Evolutionary conservation across 2,888 invertebrate genomes (phyloP).

Genomic region (Diarsia brunnea): DNA sequence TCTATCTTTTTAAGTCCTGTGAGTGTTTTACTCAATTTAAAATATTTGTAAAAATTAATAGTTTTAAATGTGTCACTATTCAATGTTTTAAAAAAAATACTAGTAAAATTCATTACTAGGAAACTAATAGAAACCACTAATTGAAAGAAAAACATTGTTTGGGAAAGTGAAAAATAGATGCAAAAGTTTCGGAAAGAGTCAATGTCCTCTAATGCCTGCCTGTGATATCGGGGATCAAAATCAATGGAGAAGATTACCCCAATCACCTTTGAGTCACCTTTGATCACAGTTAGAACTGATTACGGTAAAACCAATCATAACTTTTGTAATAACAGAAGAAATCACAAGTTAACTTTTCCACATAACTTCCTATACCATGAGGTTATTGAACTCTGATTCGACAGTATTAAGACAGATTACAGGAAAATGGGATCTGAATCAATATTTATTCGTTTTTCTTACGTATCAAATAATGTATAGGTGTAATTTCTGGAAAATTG

Average conservation of each 20-base stretch:
- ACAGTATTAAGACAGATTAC: not conserved
- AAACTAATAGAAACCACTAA: not conserved
- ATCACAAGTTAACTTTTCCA: conserved; percentile 30
- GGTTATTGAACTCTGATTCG: conserved; percentile 15
- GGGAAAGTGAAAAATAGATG: not conserved
- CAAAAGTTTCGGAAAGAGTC: conserved; percentile 4
- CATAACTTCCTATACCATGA: not conserved
- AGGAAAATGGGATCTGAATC: not conserved
- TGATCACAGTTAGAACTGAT: conserved; percentile 70
- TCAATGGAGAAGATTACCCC: conserved; percentile 7
- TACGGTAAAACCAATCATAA: conserved; percentile 73
- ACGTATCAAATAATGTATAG: not conserved
- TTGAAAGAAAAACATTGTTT: not conserved
- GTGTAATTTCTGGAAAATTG: not conserved
- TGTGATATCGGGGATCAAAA: conserved; percentile 11
- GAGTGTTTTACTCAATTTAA: not conserved
- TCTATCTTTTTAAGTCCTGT: not conserved
- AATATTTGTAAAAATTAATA: not conserved
- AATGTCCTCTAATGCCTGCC: not conserved
- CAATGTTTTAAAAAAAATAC: not conserved
- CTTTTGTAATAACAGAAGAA: conserved; percentile 74
- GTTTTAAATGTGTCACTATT: not conserved
- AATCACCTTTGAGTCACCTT: conserved; percentile 37
- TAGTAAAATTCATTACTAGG: not conserved
- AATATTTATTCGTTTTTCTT: not conserved